phyloP scores from a whole-genome alignment of 2,888 invertebrate genomes.

The Cecidostiba fungosa region DNA sequence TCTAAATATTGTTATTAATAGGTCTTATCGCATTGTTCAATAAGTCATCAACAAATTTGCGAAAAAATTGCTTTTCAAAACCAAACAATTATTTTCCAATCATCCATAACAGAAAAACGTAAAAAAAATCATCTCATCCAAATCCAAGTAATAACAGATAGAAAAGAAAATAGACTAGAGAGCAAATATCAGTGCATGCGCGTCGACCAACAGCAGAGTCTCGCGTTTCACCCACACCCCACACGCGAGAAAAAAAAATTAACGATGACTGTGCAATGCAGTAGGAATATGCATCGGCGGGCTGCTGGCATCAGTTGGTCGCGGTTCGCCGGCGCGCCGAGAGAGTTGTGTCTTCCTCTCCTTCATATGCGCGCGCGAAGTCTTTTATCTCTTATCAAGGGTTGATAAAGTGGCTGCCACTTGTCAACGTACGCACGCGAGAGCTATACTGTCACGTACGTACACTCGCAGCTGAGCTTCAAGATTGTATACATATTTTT shows the following conservation, averaged over 20 bases:
- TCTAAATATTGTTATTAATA: background rate
- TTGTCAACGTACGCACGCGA: conserved; percentile 30
- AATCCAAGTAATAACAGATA: too few species aligned
- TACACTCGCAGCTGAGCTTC: background rate
- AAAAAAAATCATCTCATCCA: too few species aligned
- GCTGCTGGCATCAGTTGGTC: background rate
- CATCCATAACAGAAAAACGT: too few species aligned
- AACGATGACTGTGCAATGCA: background rate
- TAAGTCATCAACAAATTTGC: too few species aligned
- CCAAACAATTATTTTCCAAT: too few species aligned
- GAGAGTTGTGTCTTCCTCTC: background rate
- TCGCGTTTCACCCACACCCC: background rate
- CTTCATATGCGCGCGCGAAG: background rate
- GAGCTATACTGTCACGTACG: background rate
- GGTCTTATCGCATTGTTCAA: too few species aligned
- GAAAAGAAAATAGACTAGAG: too few species aligned
- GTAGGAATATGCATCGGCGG: background rate
- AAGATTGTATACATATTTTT: background rate
- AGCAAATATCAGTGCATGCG: too few species aligned
- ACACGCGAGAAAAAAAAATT: background rate
- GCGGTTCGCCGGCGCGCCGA: background rate
- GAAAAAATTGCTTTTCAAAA: too few species aligned
- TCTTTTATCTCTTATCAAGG: conserved; percentile 61
- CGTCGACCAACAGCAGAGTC: background rate
- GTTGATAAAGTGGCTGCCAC: conserved; percentile 62